Evolutionary conservation across 2,888 invertebrate genomes (phyloP).

Genomic region (Latheticus oryzae): DNA sequence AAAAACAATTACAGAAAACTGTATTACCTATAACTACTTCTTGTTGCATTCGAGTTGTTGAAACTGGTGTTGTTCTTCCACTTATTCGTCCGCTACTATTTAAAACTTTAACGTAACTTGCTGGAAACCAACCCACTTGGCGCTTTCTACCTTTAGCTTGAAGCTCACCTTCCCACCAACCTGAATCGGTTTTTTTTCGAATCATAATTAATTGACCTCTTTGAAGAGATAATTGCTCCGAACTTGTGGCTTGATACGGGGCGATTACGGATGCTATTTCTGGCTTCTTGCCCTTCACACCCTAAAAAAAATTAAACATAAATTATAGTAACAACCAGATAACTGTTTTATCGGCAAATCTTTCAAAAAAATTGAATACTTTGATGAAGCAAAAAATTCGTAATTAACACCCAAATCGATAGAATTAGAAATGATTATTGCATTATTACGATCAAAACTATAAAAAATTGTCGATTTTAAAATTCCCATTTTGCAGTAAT

Average conservation of each 20-base stretch:
- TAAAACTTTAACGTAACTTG: conserved; percentile 91
- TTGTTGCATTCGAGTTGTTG: conserved; percentile 75
- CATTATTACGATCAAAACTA: too few relatives aligned
- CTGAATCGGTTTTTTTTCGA: conserved; percentile 95
- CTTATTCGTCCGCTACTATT: conserved; percentile 77
- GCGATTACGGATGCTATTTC: conserved; percentile 97
- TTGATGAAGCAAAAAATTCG: too few relatives aligned
- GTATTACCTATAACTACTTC: conserved; percentile 64
- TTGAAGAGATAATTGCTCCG: conserved; percentile 90
- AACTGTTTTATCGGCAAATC: too few relatives aligned
- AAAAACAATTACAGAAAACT: too few relatives aligned
- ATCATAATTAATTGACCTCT: conserved; percentile 95
- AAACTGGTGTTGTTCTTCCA: conserved; percentile 80
- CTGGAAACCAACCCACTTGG: conserved; percentile 99
- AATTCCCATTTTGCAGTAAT: too few relatives aligned
- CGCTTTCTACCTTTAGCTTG: conserved; percentile 91
- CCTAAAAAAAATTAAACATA: too few relatives aligned
- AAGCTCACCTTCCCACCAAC: conserved; percentile 99
- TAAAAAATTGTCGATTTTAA: too few relatives aligned
- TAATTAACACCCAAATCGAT: too few relatives aligned
- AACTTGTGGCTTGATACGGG: conserved; percentile 89
- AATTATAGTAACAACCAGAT: too few relatives aligned
- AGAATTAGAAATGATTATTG: too few relatives aligned
- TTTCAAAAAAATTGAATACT: too few relatives aligned
- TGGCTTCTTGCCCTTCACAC: conserved; percentile 78